Percentiles rank a stretch among this genome's conserved stretches.
These are phyloP conservation scores for Oryzaephilus surinamensis DNA, from an alignment of 1,140 invertebrate species.

Conservation along the genomic window DNA sequence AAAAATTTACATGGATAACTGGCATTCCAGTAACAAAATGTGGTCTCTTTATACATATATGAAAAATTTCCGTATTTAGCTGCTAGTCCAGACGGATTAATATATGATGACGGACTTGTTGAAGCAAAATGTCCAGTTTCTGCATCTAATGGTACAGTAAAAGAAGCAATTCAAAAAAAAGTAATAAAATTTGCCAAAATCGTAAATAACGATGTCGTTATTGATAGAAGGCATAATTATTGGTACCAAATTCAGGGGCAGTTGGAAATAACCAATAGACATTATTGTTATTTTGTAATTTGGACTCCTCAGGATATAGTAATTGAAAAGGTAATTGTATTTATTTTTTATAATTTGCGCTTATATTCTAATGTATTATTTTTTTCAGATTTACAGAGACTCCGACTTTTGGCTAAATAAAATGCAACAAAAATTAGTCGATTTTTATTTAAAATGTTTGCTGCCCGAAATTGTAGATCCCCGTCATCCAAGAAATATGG, in stretches of 20 bases:
- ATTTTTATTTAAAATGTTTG: neutral
- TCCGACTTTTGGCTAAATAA: neutral
- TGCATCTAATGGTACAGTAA: neutral
- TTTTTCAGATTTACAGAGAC: neutral
- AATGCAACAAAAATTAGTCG: neutral
- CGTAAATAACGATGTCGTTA: slow-evolving; percentile 3
- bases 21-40: neutral
- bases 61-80: slow-evolving; percentile 9
- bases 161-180: neutral
- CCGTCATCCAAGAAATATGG: too few relatives aligned
- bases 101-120: slow-evolving; percentile 13
- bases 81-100: slow-evolving; percentile 18
- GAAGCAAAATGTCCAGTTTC: slow-evolving; percentile 20
- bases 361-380: too few relatives aligned
- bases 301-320: neutral
- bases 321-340: too few relatives aligned
- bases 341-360: too few relatives aligned
- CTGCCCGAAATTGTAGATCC: too few relatives aligned
- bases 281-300: slow-evolving; percentile 10
- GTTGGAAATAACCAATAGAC: slow-evolving; percentile 9
- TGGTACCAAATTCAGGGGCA: slow-evolving; percentile 18
- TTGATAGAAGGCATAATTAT: slow-evolving; percentile 16
- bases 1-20: neutral
- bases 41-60: neutral
- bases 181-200: slow-evolving; percentile 14